phyloP scores from a whole-genome alignment of 2,113 vertebrate species.

The Rhadina sibilatrix region DNA sequence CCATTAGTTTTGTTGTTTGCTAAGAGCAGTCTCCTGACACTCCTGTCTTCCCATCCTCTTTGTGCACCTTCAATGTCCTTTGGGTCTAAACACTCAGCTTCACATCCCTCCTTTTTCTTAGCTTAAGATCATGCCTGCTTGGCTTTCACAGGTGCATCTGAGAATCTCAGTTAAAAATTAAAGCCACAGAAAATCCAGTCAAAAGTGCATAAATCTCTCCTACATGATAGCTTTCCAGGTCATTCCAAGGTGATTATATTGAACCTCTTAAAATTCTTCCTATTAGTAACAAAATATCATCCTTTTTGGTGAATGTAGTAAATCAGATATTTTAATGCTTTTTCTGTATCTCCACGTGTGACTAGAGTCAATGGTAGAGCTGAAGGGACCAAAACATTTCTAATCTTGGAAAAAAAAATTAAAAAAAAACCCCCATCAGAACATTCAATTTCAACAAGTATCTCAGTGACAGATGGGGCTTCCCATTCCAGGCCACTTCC shows the following conservation, averaged over 20 bases:
- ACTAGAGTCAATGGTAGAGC: background rate
- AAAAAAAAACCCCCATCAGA: background rate
- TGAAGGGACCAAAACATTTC: background rate
- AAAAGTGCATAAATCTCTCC: background rate
- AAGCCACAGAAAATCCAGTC: background rate
- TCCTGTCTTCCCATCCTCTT: background rate
- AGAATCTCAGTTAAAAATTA: background rate
- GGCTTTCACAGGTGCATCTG: background rate
- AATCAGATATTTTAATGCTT: background rate
- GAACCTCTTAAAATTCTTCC: background rate
- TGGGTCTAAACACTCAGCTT: background rate
- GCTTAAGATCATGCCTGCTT: background rate
- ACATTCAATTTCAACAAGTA: conserved; percentile 45
- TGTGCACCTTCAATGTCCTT: background rate
- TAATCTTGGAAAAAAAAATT: background rate
- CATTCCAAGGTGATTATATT: background rate
- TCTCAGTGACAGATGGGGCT: conserved; percentile 56
- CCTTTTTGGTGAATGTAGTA: background rate
- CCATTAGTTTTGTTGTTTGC: background rate
- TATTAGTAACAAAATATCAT: background rate
- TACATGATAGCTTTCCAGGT: background rate
- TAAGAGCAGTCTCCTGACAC: background rate
- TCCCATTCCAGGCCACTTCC: conserved; percentile 46
- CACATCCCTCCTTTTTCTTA: background rate
- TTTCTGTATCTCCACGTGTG: background rate